Conservation (phyloP, 2,797 vertebrate species). For the Scleropages formosus region DNA sequence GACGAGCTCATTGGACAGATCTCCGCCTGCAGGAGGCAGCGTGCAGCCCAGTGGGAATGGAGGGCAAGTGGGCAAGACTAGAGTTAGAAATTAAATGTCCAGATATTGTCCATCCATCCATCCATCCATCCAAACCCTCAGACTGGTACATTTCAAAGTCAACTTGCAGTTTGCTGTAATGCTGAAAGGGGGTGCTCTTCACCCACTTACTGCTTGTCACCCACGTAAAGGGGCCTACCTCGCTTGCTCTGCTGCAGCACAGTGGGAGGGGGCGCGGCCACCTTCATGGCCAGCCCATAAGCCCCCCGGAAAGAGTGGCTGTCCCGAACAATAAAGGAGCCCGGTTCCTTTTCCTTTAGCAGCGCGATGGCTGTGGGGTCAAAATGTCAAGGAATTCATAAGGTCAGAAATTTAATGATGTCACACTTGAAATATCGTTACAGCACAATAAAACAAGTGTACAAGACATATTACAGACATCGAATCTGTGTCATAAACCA, state of each 20-base stretch:
- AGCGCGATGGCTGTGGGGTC: slow-evolving; percentile 78
- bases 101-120: too few relatives aligned
- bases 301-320: slow-evolving; percentile 95
- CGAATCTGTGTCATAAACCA: too few relatives aligned
- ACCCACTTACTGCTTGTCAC: too few relatives aligned
- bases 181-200: not conserved
- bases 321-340: slow-evolving; percentile 89
- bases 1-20: slow-evolving; percentile 89
- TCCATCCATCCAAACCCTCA: too few relatives aligned
- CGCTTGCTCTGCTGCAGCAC: slow-evolving; percentile 86
- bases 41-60: not conserved
- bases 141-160: too few relatives aligned
- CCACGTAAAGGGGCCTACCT: slow-evolving; percentile 64
- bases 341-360: slow-evolving; percentile 90
- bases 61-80: too few relatives aligned
- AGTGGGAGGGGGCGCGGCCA: slow-evolving; percentile 86
- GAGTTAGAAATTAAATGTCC: too few relatives aligned
- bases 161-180: not conserved
- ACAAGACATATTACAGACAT: not conserved
- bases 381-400: slow-evolving; percentile 15
- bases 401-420: not conserved
- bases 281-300: slow-evolving; percentile 94
- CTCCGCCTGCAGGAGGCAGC: slow-evolving; percentile 62
- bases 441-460: slow-evolving; percentile 15
- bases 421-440: slow-evolving; percentile 27